A percentile compares a stretch with the other conserved stretches of the same genome.
phyloP scores from a whole-genome alignment of 2,797 vertebrate genomes.

The Arctocebus calabarensis region DNA sequence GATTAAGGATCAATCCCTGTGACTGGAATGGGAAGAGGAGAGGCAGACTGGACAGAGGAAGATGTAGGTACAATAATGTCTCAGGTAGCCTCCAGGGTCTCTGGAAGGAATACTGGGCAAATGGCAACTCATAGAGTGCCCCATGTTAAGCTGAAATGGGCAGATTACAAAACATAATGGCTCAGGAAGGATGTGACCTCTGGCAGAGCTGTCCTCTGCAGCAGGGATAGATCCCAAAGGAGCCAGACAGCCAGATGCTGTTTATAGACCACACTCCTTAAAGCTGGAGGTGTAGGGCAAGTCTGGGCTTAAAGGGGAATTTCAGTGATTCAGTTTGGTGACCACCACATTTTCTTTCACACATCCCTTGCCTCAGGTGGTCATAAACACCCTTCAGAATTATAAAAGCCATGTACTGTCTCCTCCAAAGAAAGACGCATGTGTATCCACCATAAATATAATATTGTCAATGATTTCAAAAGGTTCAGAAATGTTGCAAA shows the following conservation, averaged over 20 bases:
- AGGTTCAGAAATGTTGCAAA: neutral
- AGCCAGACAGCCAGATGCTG: neutral
- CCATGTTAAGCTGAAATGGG: neutral
- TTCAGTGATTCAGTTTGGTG: no score
- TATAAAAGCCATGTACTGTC: neutral
- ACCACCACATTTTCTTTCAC: neutral
- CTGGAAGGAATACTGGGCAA: fast-evolving
- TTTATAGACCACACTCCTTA: neutral
- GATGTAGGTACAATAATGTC: no score
- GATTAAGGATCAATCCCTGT: neutral
- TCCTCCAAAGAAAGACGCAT: neutral
- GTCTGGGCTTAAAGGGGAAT: neutral
- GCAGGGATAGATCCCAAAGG: no score
- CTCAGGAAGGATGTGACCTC: neutral
- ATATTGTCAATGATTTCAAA: neutral
- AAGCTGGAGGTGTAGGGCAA: fast-evolving
- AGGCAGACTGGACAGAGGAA: neutral
- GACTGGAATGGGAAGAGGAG: no score
- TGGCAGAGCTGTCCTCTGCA: neutral
- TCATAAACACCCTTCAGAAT: neutral
- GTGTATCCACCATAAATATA: neutral
- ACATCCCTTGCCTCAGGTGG: neutral
- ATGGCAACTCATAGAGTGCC: no score
- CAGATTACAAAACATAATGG: neutral
- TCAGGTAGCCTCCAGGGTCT: neutral